Conservation (phyloP, 2,888 invertebrate genomes). For the Ceramica pisi region DNA sequence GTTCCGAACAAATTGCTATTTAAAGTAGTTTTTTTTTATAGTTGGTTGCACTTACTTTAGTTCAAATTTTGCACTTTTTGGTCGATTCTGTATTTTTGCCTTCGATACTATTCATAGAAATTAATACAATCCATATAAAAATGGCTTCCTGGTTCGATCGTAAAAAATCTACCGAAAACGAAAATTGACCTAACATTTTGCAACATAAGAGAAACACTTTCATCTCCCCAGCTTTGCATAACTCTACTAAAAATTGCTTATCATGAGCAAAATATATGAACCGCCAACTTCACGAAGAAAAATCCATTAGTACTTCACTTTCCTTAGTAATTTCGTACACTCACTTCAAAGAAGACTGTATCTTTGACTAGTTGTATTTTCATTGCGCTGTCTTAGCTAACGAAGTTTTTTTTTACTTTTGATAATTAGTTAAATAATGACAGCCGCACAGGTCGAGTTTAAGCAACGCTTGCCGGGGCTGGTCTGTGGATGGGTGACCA, state of each 20-base stretch:
- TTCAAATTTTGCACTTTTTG: no score
- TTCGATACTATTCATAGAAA: not conserved
- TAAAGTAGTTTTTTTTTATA: no score
- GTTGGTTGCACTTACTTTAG: no score
- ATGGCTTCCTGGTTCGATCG: not conserved
- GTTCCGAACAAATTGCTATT: no score
- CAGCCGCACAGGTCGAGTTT: no score
- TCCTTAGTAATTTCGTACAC: constrained; percentile 26
- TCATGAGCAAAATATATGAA: constrained; percentile 38
- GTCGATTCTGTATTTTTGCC: no score
- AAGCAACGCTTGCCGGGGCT: no score
- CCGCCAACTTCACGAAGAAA: constrained; percentile 34
- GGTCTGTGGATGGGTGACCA: no score
- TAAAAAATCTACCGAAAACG: not conserved
- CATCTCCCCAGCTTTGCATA: not conserved
- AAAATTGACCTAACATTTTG: not conserved
- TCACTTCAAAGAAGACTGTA: constrained; percentile 29
- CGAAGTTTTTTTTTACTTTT: not conserved
- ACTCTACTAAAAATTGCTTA: constrained; percentile 26
- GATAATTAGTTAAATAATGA: no score
- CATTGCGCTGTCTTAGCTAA: not conserved
- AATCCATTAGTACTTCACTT: constrained; percentile 45
- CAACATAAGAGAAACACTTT: not conserved
- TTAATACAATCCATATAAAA: not conserved
- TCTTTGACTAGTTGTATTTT: constrained; percentile 12